phyloP scores from a whole-genome alignment of 2,113 vertebrate species.

The Tragelaphus imberbis region DNA sequence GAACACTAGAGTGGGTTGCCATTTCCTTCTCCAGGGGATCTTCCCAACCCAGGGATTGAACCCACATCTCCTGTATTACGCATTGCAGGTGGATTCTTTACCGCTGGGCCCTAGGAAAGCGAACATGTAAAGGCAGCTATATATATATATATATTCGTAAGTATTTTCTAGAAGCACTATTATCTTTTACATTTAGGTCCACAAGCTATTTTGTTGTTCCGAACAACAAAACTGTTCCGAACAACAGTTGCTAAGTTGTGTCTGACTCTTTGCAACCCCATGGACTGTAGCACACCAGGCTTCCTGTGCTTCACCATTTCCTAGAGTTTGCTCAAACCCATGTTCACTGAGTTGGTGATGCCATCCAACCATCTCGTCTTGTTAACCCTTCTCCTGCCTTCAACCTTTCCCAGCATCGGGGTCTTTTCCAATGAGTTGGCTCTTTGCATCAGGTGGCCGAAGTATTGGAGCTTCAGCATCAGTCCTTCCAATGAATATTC shows the following conservation, averaged over 20 bases:
- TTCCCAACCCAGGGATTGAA: background rate
- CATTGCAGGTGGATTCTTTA: background rate
- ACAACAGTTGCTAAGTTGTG: background rate
- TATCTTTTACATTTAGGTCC: background rate
- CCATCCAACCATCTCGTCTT: background rate
- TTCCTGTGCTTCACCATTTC: background rate
- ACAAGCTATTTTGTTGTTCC: background rate
- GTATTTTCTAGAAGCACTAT: background rate
- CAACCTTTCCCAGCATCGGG: background rate
- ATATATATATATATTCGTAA: background rate
- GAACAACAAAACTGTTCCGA: too few species aligned
- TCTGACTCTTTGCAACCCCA: background rate
- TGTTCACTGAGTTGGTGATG: background rate
- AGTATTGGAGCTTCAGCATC: background rate
- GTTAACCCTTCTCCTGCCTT: background rate
- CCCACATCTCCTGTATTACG: background rate
- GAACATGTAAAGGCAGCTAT: background rate
- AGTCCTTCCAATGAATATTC: background rate
- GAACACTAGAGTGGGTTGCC: background rate
- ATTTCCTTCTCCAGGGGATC: background rate
- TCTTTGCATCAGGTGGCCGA: background rate
- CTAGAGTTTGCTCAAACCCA: background rate
- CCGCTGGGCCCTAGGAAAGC: background rate
- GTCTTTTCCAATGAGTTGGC: background rate
- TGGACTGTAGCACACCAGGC: background rate